Base-by-base conservation (phyloP, 35 echinoderm and acorn worm species). In the Nesometra sesokonis region DNA sequence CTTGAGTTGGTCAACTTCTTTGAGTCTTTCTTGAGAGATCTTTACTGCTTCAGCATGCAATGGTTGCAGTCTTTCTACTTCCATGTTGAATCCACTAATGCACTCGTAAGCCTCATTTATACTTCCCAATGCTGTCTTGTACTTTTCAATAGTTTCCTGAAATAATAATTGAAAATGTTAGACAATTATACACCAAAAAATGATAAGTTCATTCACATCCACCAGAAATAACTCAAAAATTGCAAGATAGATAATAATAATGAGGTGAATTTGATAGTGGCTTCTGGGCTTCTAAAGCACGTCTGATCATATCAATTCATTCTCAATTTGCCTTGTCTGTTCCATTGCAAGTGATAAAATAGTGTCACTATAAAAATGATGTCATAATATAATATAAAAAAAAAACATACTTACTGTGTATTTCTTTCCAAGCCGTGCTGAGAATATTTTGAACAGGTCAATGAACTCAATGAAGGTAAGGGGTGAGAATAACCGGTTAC, bases 361-460 rank as follows among this genome's bases (percentile, higher is more conserved):
- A n/a, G n/a, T n/a, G n/a, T n/a, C n/a, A n/a, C n/a, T n/a, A n/a
- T n/a, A n/a, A n/a, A n/a, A n/a, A n/a, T n/a, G n/a, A n/a, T n/a
- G n/a, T n/a, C n/a, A n/a, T n/a, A n/a, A n/a, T n/a, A n/a, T n/a
- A 43, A 43, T 43, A 7, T 15, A 67, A 67, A 67, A 67, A 67
- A 67, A 80, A 7, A 7, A 7, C 0, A 32, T 34, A 43, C 87
- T 88, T 47, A 98, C 95, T 83, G 84, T 94, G 36, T 98, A 89
- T 46, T 91, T 89, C 78, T 90, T 99, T 27, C 79, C 89, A 80
- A 99, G 91, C 46, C 94, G 93, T 86, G 87, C 91, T 8, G 85
- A 80, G 17, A 99, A 36, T 32, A 83, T 93, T 79, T 99, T 99
- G 85, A 99, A 99, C 57, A 99, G 93, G 82, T 99, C 96, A 87